Evolutionary conservation across 2,888 invertebrate species (phyloP), one percentile per base, ranked within the genome.

Genomic region (Drosophila kambysellisi): DNA sequence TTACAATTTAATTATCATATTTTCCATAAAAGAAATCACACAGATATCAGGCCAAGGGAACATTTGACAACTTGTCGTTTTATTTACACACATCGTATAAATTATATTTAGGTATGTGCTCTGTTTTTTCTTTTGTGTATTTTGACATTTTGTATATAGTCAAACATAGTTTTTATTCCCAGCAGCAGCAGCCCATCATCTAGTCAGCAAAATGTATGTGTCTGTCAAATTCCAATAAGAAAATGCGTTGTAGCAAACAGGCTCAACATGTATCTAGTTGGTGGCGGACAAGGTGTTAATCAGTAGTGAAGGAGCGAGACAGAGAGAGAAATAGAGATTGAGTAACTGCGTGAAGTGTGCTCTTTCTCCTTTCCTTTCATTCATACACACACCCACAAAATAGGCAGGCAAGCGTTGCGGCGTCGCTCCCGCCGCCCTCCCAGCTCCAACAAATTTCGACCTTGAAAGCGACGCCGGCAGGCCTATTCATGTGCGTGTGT

Each of bases 221-320:
- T 37, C 30, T 46, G 52, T 32, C 9, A 32, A 20, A 30, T 61
- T 53, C 43, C 51, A 75, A 75, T 60, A 61, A 58, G 76, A 79
- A 81, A 64, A 58, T 81, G 82, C 82, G 76, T 81, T 64, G 76
- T 74, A 81, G 69, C 50, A 71, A 66, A 61, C 48, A 64, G 65
- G 65, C 71, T 71, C 58, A 71, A 71, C 57, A 43, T 48, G n/a
- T 39, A 12, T 39, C 39, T 43, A 35, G 67, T 70, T 63, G 59
- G 29, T 37, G 39, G 48, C 7, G 43, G 29, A 20, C 33, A 50
- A 48, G 52, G 65, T n/a, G 68, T 29, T 57, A 25, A 60, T 39
- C 56, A 39, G 41, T 29, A 25, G 25, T 4, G 46, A 25, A 25
- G 25, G 46, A 46, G 15, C 29, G 46, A 15, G 46, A 29, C 15